Base-by-base conservation (phyloP, 1,140 invertebrate genomes). In the Ylistrum balloti region DNA sequence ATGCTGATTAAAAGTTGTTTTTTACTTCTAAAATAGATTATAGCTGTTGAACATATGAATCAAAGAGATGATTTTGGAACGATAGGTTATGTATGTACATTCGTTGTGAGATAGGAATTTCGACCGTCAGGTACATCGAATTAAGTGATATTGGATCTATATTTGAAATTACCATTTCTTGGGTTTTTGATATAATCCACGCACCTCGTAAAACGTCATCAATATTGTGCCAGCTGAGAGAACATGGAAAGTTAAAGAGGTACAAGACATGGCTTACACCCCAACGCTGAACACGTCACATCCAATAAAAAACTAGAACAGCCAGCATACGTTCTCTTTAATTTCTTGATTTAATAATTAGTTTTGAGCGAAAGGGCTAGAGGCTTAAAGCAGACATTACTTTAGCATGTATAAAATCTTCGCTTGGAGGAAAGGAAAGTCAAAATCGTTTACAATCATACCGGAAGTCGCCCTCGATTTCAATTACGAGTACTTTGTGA, bases 281-380 rank as follows among this genome's bases (percentile, higher is more conserved):
- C 1, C 22, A 28, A 0, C 7, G n/a, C 1, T n/a, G 0, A 28
- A 9, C 1, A 74, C 56, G 56, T 1, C 22, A 74, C n/a, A n/a
- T n/a, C n/a, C 22, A 74, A 74, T 56, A 56, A 74, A 74, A 5
- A 28, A 1, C 56, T 5, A 28, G n/a, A 74, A 74, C 56, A 74
- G 1, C 28, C 56, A 74, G n/a, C 56, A 74, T 74, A 22, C 28
- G 7, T 74, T 74, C 28, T 74, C 56, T n/a, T 3, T 74, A 74
- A 74, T 74, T n/a, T 74, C 56, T 28, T 74, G 56, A 74, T 74
- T 74, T 74, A n/a, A n/a, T 74, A 74, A 74, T 74, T 74, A 74
- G 56, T 74, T 74, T n/a, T 74, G 56, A 74, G 56, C 56, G n/a
- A 74, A 74, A 74, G 28, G 56, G 5, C 56, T 74, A n/a, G 0